phyloP scores from a whole-genome alignment of 2,113 vertebrate genomes.

The Lucifuga dentata region DNA sequence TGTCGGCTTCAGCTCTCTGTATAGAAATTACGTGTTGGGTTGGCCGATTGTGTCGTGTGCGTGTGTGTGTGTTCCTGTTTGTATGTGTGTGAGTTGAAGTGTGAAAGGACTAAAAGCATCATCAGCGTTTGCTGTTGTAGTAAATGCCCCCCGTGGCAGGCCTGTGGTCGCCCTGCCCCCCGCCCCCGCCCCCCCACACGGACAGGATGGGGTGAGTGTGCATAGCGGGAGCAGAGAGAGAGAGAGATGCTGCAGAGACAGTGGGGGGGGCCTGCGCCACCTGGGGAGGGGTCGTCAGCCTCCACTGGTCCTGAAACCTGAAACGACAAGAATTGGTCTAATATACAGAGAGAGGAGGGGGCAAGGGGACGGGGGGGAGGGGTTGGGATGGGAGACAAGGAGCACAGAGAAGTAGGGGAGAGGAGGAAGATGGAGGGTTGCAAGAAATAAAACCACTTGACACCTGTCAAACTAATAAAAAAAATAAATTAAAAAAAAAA shows the following conservation, averaged over 20 bases:
- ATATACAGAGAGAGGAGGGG: slow-evolving; percentile 82
- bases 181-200: slow-evolving; percentile 84
- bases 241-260: slow-evolving; percentile 86
- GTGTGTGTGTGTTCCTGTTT: slow-evolving; percentile 32
- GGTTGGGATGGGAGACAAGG: slow-evolving; percentile 50
- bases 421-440: background rate
- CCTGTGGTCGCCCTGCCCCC: slow-evolving; percentile 84
- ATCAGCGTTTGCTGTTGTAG: slow-evolving; percentile 87
- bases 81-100: slow-evolving; percentile 40
- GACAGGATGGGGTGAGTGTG: slow-evolving; percentile 87
- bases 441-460: slow-evolving; percentile 53
- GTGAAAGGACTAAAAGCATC: slow-evolving; percentile 66
- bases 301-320: slow-evolving; percentile 90
- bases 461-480: slow-evolving; percentile 17
- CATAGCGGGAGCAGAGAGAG: slow-evolving; percentile 87
- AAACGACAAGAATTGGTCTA: slow-evolving; percentile 90
- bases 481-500: slow-evolving; percentile 21
- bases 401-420: slow-evolving; percentile 18
- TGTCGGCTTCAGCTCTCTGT: slow-evolving; percentile 62
- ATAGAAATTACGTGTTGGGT: slow-evolving; percentile 77
- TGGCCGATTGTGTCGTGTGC: slow-evolving; percentile 59
- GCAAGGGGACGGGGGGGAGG: slow-evolving; percentile 37
- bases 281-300: slow-evolving; percentile 86
- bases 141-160: slow-evolving; percentile 83
- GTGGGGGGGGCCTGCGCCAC: slow-evolving; percentile 85